phyloP scores from a whole-genome alignment of 2,113 vertebrate species.

The Ramphastos sulfuratus region DNA sequence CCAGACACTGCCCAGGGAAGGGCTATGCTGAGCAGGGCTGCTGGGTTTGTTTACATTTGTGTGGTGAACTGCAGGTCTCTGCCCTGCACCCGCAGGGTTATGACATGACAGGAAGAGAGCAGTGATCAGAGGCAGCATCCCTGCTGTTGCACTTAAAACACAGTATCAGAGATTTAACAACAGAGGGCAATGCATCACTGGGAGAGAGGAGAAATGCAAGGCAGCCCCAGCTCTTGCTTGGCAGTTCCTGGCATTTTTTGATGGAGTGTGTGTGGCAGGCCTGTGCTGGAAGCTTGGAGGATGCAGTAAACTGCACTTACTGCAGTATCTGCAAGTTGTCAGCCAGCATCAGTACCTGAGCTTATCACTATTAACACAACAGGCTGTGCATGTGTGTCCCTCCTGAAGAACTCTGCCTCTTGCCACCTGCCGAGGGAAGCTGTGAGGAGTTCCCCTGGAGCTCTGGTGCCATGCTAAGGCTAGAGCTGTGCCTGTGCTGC shows the following conservation, averaged over 20 bases:
- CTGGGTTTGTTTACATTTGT: not conserved
- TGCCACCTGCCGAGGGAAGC: not conserved
- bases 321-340: fast-evolving
- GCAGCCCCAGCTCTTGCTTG: fast-evolving
- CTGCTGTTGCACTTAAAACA: not conserved
- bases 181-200: not conserved
- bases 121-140: not conserved
- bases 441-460: not conserved
- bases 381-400: not conserved
- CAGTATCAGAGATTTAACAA: not conserved
- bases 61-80: not conserved
- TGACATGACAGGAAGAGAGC: not conserved
- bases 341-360: not conserved
- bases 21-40: not conserved
- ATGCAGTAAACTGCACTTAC: not conserved
- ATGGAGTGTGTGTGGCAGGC: not conserved
- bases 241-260: not conserved
- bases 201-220: not conserved
- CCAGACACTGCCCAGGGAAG: fast-evolving
- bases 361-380: not conserved
- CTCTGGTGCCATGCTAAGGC: not conserved
- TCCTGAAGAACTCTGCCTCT: not conserved
- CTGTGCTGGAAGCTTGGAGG: not conserved
- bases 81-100: not conserved
- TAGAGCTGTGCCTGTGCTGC: not conserved